Percentiles rank a stretch among this genome's conserved stretches.
Evolutionary conservation across 2,888 invertebrate genomes (phyloP).

Genomic region (Carabus problematicus): DNA sequence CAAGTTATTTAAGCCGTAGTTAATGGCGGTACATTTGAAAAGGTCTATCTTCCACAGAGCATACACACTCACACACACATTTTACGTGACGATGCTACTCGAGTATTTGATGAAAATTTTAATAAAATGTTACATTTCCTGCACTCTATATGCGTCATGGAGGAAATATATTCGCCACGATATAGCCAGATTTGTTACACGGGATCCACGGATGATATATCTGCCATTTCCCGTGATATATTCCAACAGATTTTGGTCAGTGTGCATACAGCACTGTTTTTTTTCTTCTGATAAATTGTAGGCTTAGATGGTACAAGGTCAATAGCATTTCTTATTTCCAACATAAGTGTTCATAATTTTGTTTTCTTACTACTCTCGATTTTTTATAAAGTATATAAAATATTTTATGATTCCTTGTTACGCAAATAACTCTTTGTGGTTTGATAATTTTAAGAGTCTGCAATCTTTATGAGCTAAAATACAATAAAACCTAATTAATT

Average conservation of each 20-base stretch:
- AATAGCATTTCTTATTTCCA: constrained; percentile 3
- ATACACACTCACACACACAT: constrained; percentile 32
- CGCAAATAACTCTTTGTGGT: too few relatives aligned
- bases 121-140: constrained; percentile 40
- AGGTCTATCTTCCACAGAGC: constrained; percentile 31
- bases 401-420: too few relatives aligned
- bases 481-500: too few relatives aligned
- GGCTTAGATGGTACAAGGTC: constrained; percentile 28
- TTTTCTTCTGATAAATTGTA: constrained; percentile 28
- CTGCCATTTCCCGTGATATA: constrained; percentile 26
- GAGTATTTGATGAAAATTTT: constrained; percentile 42
- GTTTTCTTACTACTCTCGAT: too few relatives aligned
- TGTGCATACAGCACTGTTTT: constrained; percentile 30
- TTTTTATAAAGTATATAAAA: too few relatives aligned
- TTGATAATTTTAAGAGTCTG: too few relatives aligned
- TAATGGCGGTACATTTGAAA: constrained; percentile 39
- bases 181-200: constrained; percentile 38
- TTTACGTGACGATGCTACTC: constrained; percentile 20
- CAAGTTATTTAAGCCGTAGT: constrained; percentile 33
- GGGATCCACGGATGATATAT: constrained; percentile 34
- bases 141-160: constrained; percentile 33
- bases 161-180: constrained; percentile 35
- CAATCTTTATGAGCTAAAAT: too few relatives aligned
- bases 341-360: too few relatives aligned
- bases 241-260: constrained; percentile 23